A percentile compares a stretch with the other conserved stretches of the same genome.
These are phyloP conservation scores for Leuciscus idus DNA, from an alignment of 2,113 vertebrate genomes.

Conservation along the genomic window DNA sequence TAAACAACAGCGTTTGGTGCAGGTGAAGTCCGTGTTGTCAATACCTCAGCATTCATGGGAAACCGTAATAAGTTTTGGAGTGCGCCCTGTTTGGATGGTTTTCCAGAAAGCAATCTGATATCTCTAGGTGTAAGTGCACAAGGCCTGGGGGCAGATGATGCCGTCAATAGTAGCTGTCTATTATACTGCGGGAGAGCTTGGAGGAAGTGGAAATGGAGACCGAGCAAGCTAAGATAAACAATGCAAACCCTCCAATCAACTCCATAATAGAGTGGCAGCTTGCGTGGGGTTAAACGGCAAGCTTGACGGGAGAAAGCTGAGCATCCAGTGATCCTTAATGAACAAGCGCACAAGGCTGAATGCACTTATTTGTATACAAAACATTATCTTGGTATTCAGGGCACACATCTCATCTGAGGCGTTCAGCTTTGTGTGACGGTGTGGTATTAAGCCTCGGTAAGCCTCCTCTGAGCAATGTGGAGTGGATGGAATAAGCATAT, in stretches of 20 bases:
- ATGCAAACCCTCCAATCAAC: slow-evolving; percentile 75
- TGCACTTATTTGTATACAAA: slow-evolving; percentile 74
- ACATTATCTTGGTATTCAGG: slow-evolving; percentile 79
- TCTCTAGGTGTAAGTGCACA: slow-evolving; percentile 44
- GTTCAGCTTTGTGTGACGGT: slow-evolving; percentile 73
- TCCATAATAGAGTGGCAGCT: slow-evolving; percentile 75
- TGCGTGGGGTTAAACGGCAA: slow-evolving; percentile 72
- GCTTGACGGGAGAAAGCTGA: slow-evolving; percentile 65
- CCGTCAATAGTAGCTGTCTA: slow-evolving; percentile 33
- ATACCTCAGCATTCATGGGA: slow-evolving; percentile 36
- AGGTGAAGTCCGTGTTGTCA: slow-evolving; percentile 34
- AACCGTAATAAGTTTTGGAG: slow-evolving; percentile 42
- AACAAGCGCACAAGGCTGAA: slow-evolving; percentile 69
- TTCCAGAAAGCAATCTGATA: slow-evolving; percentile 48
- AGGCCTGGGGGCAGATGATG: slow-evolving; percentile 25
- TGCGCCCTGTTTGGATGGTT: slow-evolving; percentile 32
- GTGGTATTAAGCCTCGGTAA: slow-evolving; percentile 75
- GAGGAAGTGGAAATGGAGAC: slow-evolving; percentile 66
- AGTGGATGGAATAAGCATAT: slow-evolving; percentile 64
- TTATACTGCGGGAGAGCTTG: slow-evolving; percentile 67
- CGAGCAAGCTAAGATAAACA: slow-evolving; percentile 74
- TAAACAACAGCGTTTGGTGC: slow-evolving; percentile 21
- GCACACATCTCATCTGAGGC: slow-evolving; percentile 83
- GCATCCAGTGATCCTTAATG: slow-evolving; percentile 77
- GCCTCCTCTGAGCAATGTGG: slow-evolving; percentile 60